Evolutionary conservation across 2,797 vertebrate genomes (phyloP).

Genomic region (Sibirionetta formosa): DNA sequence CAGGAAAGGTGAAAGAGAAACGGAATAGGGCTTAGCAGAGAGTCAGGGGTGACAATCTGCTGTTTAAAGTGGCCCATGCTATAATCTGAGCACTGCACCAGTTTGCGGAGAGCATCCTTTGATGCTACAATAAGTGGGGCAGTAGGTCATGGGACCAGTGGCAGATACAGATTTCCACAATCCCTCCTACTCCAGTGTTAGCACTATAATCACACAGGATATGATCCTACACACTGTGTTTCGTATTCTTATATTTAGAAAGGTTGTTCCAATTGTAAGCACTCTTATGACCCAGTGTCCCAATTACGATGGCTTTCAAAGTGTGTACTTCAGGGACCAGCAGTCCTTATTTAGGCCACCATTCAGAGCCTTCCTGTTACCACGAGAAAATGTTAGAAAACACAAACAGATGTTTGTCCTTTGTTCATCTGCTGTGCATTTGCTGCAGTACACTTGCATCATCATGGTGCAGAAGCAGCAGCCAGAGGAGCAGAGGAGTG

Average conservation of each 20-base stretch:
- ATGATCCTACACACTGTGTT: not conserved
- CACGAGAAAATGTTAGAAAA: not conserved
- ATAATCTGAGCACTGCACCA: not conserved
- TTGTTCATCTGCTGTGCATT: not conserved
- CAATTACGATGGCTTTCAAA: not conserved
- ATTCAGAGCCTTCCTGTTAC: not conserved
- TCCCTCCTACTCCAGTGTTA: not conserved
- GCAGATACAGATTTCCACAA: not conserved
- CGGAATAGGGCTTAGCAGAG: not conserved
- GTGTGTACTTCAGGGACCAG: not conserved
- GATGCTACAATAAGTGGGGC: not conserved
- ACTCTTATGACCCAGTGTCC: not conserved
- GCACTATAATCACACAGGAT: not conserved
- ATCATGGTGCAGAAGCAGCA: not conserved
- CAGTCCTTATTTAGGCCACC: rapidly evolving
- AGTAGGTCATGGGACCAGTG: not conserved
- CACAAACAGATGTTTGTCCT: not conserved
- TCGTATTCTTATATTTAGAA: not conserved
- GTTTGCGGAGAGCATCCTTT: not conserved
- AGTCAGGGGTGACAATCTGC: not conserved
- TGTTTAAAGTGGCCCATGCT: not conserved
- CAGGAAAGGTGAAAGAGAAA: not conserved
- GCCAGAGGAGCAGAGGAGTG: not conserved
- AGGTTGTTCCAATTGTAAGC: not conserved
- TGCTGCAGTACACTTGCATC: not conserved